A percentile compares a stretch with the other conserved stretches of the same genome.
phyloP scores from a whole-genome alignment of 2,888 invertebrate genomes.

The Tenthredo scrophulariae region DNA sequence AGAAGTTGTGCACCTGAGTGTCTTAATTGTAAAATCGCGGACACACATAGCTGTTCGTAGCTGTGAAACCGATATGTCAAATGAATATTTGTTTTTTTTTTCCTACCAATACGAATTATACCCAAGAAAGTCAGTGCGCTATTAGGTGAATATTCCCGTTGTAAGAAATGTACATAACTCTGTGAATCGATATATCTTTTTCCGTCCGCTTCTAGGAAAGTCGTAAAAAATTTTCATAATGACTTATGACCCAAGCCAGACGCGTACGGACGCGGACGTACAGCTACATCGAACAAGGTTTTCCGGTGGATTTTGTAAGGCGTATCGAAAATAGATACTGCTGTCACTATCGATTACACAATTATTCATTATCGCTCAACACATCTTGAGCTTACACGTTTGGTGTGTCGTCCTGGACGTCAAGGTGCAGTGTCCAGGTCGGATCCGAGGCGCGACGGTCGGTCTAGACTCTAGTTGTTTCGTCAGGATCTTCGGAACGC shows the following conservation, averaged over 20 bases:
- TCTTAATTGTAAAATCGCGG: neutral
- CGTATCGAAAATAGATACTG: neutral
- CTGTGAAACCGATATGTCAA: no score
- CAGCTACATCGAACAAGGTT: neutral
- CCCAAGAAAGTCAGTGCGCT: neutral
- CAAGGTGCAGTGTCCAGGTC: neutral
- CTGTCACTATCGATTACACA: neutral
- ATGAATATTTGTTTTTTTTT: no score
- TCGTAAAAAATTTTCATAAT: neutral
- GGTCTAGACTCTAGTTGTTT: neutral
- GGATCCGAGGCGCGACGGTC: neutral
- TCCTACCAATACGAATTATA: no score
- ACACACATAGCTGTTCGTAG: no score
- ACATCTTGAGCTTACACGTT: neutral
- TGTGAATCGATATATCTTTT: neutral
- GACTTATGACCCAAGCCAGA: no score
- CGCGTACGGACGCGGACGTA: neutral
- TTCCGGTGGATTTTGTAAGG: no score
- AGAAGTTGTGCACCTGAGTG: neutral
- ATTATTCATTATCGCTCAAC: neutral
- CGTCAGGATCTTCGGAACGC: neutral
- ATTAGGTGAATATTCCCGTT: neutral
- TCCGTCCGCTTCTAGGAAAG: neutral
- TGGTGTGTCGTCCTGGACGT: neutral
- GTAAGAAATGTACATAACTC: neutral